Evolutionary conservation across 2,113 vertebrate genomes (phyloP).

Genomic region (Ovis canadensis): DNA sequence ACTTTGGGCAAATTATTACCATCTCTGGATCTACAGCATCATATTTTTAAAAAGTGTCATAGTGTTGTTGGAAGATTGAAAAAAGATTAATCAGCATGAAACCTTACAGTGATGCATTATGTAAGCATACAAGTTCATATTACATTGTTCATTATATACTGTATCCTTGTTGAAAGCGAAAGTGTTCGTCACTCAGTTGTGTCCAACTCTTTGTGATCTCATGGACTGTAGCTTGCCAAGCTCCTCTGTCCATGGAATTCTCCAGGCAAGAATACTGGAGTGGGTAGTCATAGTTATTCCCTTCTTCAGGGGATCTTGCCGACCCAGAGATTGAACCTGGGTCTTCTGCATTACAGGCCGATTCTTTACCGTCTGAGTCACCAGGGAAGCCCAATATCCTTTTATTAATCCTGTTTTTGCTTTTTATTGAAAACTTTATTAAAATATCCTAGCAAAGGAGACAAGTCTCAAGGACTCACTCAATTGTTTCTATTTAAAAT

Average conservation of each 20-base stretch:
- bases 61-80: not conserved
- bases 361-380: not conserved
- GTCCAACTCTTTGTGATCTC: not conserved
- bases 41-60: not conserved
- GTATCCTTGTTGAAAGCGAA: not conserved
- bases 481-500: not conserved
- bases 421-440: slow-evolving; percentile 17
- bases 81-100: not conserved
- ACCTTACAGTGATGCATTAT: not conserved
- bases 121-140: not conserved
- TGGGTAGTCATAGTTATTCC: not conserved
- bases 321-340: rapidly evolving
- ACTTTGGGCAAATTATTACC: not conserved
- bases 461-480: not conserved
- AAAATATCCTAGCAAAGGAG: not conserved
- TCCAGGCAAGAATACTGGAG: not conserved
- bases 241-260: not conserved
- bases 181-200: not conserved
- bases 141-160: not conserved
- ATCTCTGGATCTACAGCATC: not conserved
- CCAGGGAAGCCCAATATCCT: not conserved
- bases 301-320: not conserved
- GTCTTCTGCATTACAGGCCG: rapidly evolving
- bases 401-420: not conserved
- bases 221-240: not conserved